Conservation (phyloP, 1,140 invertebrate genomes). For the Acyrthosiphon pisum region DNA sequence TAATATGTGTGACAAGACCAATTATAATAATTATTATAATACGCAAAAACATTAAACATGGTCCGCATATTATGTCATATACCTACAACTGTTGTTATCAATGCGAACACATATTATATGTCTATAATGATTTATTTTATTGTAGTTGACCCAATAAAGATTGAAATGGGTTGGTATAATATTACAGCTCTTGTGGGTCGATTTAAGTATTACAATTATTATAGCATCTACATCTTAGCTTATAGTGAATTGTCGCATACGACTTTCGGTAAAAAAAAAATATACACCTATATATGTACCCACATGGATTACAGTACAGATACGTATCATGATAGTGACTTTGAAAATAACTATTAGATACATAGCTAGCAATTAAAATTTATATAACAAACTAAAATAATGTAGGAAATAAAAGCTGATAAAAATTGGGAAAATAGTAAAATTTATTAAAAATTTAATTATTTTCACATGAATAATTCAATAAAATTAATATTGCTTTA, state of each 20-base stretch:
- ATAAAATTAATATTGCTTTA: not conserved
- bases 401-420: not conserved
- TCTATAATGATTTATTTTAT: conserved; percentile 3
- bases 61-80: not conserved
- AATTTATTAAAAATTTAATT: not conserved
- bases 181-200: not conserved
- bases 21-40: not conserved
- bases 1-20: not conserved
- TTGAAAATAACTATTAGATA: not conserved
- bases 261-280: not conserved
- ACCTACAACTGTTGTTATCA: not conserved
- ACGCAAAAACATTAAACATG: not conserved
- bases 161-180: not conserved
- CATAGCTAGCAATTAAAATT: not conserved
- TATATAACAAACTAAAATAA: not conserved
- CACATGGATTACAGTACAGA: not conserved
- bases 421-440: not conserved
- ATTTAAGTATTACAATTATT: not conserved
- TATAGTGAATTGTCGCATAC: not conserved
- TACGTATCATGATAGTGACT: not conserved
- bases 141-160: not conserved
- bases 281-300: too few relatives aligned
- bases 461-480: not conserved
- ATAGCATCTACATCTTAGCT: not conserved
- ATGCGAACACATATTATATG: not conserved